phyloP scores from a whole-genome alignment of 2,888 invertebrate species.

The Eupithecia exiguata region DNA sequence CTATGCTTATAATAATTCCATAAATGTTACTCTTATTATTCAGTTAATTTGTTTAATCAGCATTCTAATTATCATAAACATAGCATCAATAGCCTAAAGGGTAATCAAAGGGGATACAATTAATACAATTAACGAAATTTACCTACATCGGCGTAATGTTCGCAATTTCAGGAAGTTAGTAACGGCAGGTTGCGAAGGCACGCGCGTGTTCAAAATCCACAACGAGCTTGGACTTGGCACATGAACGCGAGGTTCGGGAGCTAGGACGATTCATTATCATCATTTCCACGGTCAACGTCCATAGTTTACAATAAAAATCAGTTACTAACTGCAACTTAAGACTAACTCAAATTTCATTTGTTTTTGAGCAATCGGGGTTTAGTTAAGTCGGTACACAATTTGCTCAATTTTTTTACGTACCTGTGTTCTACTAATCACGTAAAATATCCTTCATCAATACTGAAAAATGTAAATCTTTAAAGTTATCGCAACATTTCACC shows the following conservation, averaged over 20 bases:
- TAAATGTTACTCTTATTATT: neutral
- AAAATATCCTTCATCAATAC: too few relatives aligned
- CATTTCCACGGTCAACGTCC: neutral
- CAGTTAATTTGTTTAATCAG: neutral
- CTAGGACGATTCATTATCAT: neutral
- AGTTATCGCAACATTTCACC: neutral
- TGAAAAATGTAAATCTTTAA: too few relatives aligned
- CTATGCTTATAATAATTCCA: neutral
- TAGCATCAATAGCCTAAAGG: constrained; percentile 3
- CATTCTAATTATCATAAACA: neutral
- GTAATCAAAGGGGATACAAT: neutral
- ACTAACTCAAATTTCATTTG: too few relatives aligned
- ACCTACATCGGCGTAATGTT: neutral
- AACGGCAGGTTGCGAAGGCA: neutral
- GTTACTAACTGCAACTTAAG: too few relatives aligned
- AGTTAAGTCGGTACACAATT: too few relatives aligned
- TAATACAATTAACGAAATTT: neutral
- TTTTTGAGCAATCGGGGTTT: too few relatives aligned
- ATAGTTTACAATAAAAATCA: neutral
- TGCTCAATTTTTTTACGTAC: too few relatives aligned
- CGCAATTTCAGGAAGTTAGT: neutral
- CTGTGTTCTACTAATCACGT: too few relatives aligned
- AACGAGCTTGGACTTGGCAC: neutral
- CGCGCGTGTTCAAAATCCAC: neutral
- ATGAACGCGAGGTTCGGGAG: neutral